Conservation (phyloP, 2,888 invertebrate species). For the Meiosimyza decipiens region DNA sequence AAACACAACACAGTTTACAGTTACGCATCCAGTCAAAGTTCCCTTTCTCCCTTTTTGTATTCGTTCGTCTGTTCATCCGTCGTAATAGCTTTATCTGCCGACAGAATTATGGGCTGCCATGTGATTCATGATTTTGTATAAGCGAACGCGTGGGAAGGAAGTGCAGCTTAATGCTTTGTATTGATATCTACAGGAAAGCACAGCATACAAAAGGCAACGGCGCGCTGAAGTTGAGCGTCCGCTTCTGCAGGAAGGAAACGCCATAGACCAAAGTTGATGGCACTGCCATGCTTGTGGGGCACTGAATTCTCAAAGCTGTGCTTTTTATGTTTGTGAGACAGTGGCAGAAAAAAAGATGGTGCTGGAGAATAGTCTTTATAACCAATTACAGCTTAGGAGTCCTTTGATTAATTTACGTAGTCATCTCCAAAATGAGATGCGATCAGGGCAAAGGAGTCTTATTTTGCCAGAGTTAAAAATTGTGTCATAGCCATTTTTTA, state of each 20-base stretch:
- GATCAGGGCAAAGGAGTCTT: too few relatives aligned
- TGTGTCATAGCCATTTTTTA: too few relatives aligned
- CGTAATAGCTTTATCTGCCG: constrained; percentile 66
- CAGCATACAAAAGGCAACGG: neutral
- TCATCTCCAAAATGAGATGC: too few relatives aligned
- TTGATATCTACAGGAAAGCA: constrained; percentile 12
- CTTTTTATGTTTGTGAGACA: neutral
- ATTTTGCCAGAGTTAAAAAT: too few relatives aligned
- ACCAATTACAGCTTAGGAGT: too few relatives aligned
- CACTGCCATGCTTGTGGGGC: neutral
- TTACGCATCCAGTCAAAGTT: neutral
- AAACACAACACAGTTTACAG: constrained; percentile 45
- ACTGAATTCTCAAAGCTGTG: neutral
- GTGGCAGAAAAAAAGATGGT: too few relatives aligned
- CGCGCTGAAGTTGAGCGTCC: neutral
- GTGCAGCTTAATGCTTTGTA: neutral
- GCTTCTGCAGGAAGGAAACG: constrained; percentile 10
- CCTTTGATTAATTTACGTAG: too few relatives aligned
- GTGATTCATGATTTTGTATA: constrained; percentile 60
- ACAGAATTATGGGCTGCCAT: constrained; percentile 62
- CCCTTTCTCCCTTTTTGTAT: neutral
- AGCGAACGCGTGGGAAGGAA: constrained; percentile 35
- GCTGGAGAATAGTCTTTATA: neutral
- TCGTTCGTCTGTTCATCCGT: constrained; percentile 35
- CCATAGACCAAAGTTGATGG: constrained; percentile 4